Percentiles rank a stretch among this genome's conserved stretches.
phyloP scores from a whole-genome alignment of 2,888 invertebrate species.

The Rutpela maculata region DNA sequence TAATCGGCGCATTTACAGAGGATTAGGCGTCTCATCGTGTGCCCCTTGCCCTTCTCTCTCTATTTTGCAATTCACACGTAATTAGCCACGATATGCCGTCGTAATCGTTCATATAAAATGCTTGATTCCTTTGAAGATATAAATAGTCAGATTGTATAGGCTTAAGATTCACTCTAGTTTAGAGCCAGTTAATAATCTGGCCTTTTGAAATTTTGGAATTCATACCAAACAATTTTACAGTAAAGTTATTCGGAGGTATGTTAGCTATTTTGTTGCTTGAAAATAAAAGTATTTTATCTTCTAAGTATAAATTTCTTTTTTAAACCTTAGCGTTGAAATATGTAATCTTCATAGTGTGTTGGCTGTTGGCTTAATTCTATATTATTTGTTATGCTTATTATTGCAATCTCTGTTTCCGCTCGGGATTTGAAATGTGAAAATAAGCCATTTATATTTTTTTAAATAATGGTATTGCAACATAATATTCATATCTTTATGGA shows the following conservation, averaged over 20 bases:
- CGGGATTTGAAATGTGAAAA: neutral
- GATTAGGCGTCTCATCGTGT: slow-evolving; percentile 46
- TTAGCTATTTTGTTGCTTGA: neutral
- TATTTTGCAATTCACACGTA: slow-evolving; percentile 62
- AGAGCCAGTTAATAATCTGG: slow-evolving; percentile 15
- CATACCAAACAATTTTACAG: slow-evolving; percentile 38
- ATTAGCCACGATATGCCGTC: slow-evolving; percentile 65
- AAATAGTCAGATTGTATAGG: slow-evolving; percentile 57
- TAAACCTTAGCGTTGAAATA: neutral
- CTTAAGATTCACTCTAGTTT: slow-evolving; percentile 12
- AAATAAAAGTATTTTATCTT: neutral
- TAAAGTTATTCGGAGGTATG: slow-evolving; percentile 30
- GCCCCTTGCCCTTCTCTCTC: slow-evolving; percentile 42
- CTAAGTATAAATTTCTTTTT: neutral
- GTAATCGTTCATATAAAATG: slow-evolving; percentile 69
- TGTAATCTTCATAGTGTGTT: neutral
- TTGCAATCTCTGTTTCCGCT: neutral
- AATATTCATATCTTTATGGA: neutral
- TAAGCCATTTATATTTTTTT: neutral
- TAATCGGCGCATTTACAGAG: slow-evolving; percentile 55
- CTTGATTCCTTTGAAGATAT: slow-evolving; percentile 67
- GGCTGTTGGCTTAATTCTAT: neutral
- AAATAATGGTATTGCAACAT: neutral
- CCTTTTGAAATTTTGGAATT: slow-evolving; percentile 28
- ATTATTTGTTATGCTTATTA: slow-evolving; percentile 7